Evolutionary conservation across 2,113 vertebrate genomes (phyloP).

Genomic region (Gopherus flavomarginatus): DNA sequence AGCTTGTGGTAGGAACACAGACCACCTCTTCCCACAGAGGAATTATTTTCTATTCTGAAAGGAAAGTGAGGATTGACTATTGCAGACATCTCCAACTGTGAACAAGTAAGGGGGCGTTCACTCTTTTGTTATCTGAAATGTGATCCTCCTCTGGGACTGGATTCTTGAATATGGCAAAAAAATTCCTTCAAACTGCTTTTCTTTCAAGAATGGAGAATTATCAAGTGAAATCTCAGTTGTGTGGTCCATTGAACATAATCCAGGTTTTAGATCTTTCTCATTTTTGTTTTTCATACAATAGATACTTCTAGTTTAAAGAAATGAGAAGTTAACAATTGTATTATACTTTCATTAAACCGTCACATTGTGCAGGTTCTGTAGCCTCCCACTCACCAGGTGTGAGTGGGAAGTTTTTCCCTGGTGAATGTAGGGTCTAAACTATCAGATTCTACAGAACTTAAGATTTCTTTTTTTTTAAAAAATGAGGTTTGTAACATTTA

Average conservation of each 20-base stretch:
- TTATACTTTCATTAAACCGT: slow-evolving; percentile 48
- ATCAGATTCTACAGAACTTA: slow-evolving; percentile 22
- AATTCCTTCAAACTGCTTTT: not conserved
- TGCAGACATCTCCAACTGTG: not conserved
- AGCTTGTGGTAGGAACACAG: not conserved
- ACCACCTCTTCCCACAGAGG: not conserved
- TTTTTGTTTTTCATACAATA: slow-evolving; percentile 24
- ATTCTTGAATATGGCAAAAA: not conserved
- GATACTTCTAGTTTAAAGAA: slow-evolving; percentile 46
- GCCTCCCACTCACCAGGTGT: slow-evolving; percentile 48
- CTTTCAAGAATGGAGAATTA: slow-evolving; percentile 22
- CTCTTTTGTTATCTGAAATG: not conserved
- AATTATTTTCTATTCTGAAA: not conserved
- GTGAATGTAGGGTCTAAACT: slow-evolving; percentile 1
- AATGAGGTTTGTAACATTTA: not conserved
- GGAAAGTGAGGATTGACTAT: not conserved
- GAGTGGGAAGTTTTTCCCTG: slow-evolving; percentile 59
- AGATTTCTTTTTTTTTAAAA: not conserved
- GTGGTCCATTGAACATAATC: slow-evolving; percentile 25
- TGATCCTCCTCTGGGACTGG: not conserved
- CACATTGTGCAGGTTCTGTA: slow-evolving; percentile 33
- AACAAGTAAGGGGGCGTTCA: not conserved
- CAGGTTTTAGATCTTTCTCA: not conserved
- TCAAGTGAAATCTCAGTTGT: not conserved
- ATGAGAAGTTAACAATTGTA: slow-evolving; percentile 1